A percentile compares a stretch with the other conserved stretches of the same genome.
These are phyloP conservation scores for Drosophila orena DNA, from an alignment of 1,140 invertebrate genomes.

Conservation along the genomic window DNA sequence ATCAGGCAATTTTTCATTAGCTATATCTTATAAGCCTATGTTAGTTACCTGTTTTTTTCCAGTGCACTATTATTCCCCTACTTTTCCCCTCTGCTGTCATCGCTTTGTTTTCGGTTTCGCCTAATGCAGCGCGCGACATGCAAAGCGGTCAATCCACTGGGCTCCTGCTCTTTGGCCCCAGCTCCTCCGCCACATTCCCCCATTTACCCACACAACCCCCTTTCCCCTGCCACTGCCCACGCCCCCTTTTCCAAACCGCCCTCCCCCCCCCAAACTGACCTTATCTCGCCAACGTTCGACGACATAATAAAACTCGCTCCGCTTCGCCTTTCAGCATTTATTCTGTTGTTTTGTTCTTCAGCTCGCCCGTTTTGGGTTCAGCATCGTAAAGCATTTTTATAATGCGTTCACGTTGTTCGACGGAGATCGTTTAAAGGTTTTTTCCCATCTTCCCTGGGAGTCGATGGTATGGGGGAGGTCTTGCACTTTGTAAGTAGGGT, in stretches of 20 bases:
- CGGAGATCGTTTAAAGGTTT: slow-evolving; percentile 43
- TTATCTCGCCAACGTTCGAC: slow-evolving; percentile 55
- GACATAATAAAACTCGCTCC: slow-evolving; percentile 77
- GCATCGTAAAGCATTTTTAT: slow-evolving; percentile 81
- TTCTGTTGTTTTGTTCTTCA: slow-evolving; percentile 27
- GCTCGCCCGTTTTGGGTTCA: slow-evolving; percentile 19
- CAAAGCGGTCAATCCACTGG: slow-evolving; percentile 59
- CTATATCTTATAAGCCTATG: not conserved
- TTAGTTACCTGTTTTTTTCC: not conserved
- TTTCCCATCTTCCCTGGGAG: not conserved
- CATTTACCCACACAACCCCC: too few species aligned
- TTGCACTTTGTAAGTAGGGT: slow-evolving; percentile 14
- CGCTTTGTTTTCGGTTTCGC: slow-evolving; percentile 61
- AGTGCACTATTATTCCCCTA: slow-evolving; percentile 17
- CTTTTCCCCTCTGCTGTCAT: slow-evolving; percentile 31
- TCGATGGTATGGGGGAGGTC: not conserved
- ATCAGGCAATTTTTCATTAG: too few species aligned
- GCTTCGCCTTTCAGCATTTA: slow-evolving; percentile 52
- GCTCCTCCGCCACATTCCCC: not conserved
- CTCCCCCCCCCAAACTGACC: slow-evolving; percentile 27
- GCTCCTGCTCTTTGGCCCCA: slow-evolving; percentile 29
- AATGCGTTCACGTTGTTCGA: slow-evolving; percentile 63
- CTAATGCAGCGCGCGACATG: slow-evolving; percentile 74
- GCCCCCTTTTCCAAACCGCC: slow-evolving; percentile 1
- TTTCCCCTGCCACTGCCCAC: not conserved